Evolutionary conservation across 2,113 vertebrate genomes (phyloP).

Genomic region (Natator depressus): DNA sequence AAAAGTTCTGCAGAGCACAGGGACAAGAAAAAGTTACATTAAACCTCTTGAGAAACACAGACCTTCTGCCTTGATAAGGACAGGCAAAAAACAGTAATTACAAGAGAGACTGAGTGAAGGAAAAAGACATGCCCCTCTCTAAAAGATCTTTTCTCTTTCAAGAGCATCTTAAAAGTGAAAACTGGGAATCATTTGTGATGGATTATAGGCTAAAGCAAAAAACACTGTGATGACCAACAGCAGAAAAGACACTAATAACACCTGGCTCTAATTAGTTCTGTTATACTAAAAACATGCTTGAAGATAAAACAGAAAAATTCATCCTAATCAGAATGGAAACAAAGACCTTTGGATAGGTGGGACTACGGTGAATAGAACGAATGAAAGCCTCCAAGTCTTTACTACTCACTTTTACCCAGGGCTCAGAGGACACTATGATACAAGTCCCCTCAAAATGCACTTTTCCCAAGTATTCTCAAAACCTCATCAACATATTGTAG

Average conservation of each 20-base stretch:
- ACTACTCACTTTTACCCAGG: slow-evolving; percentile 6
- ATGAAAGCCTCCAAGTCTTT: slow-evolving; percentile 19
- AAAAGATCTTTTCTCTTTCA: neutral
- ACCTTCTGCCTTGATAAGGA: neutral
- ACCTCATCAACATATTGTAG: neutral
- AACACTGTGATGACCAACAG: neutral
- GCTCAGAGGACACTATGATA: neutral
- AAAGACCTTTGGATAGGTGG: neutral
- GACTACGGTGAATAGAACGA: neutral
- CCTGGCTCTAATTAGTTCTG: neutral
- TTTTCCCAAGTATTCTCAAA: neutral
- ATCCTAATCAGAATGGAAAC: neutral
- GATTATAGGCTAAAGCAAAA: neutral
- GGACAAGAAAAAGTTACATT: slow-evolving; percentile 41
- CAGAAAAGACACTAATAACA: neutral
- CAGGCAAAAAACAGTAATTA: neutral
- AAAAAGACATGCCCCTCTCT: neutral
- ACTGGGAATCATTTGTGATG: neutral
- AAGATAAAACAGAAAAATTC: neutral
- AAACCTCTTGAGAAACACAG: neutral
- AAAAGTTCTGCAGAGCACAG: slow-evolving; percentile 37
- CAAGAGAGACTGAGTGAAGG: slow-evolving; percentile 20
- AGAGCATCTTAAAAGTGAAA: slow-evolving; percentile 1
- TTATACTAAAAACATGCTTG: neutral
- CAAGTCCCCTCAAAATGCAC: neutral